Evolutionary conservation across 1,140 invertebrate genomes (phyloP).

Genomic region (Mizuhopecten yessoensis): DNA sequence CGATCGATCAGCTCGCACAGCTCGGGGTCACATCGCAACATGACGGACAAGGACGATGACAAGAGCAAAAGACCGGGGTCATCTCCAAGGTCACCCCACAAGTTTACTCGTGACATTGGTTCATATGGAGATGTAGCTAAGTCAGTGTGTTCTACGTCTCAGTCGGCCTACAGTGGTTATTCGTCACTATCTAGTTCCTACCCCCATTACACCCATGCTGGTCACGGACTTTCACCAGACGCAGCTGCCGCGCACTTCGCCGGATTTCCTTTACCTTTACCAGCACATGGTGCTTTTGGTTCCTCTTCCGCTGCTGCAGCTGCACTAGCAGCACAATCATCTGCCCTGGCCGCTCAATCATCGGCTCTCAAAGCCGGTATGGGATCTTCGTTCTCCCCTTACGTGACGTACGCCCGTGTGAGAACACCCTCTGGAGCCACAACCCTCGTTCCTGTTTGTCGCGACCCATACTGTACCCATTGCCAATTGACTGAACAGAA

Average conservation of each 20-base stretch:
- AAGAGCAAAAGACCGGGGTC: constrained; percentile 52
- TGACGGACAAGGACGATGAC: constrained; percentile 54
- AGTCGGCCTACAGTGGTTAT: constrained; percentile 42
- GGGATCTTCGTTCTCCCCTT: constrained; percentile 77
- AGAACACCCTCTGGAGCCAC: constrained; percentile 95
- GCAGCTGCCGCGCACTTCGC: constrained; percentile 74
- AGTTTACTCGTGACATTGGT: constrained; percentile 47
- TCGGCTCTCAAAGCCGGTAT: constrained; percentile 68
- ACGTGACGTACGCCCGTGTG: constrained; percentile 92
- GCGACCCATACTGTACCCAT: constrained; percentile 97
- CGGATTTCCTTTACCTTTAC: constrained; percentile 61
- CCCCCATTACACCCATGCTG: constrained; percentile 67
- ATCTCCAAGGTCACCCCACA: constrained; percentile 55
- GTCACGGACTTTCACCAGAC: constrained; percentile 69
- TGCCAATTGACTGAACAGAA: constrained; percentile 95
- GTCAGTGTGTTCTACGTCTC: constrained; percentile 40
- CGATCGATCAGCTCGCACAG: constrained; percentile 51
- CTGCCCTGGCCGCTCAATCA: constrained; percentile 66
- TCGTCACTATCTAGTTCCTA: constrained; percentile 54
- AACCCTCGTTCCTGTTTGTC: constrained; percentile 95
- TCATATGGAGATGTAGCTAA: constrained; percentile 49
- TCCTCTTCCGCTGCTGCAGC: constrained; percentile 86
- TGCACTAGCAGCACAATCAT: constrained; percentile 69
- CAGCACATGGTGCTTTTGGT: constrained; percentile 59
- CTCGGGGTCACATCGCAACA: constrained; percentile 52